A percentile compares a stretch with the other conserved stretches of the same genome.
Evolutionary conservation across 2,888 invertebrate species (phyloP).

Genomic region (Cryptophagus acutangulus): DNA sequence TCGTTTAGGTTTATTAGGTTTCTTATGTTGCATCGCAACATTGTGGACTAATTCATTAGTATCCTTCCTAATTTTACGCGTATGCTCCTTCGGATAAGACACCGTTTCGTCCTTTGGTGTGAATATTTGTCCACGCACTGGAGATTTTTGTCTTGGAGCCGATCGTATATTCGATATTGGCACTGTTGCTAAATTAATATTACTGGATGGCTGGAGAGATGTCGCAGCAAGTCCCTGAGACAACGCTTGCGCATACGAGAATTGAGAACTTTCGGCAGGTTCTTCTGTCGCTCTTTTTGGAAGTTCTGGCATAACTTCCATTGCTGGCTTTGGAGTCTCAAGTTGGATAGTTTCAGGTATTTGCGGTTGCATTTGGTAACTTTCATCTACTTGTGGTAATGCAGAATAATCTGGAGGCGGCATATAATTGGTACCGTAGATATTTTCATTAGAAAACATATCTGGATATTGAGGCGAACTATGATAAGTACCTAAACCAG

Average conservation of each 20-base stretch:
- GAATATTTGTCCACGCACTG: constrained; percentile 33
- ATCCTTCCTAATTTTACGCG: constrained; percentile 33
- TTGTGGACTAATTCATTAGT: constrained; percentile 28
- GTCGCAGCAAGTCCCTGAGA: constrained; percentile 56
- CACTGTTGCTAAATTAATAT: constrained; percentile 36
- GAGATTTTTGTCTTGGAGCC: constrained; percentile 38
- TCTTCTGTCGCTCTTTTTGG: neutral
- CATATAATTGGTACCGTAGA: constrained; percentile 8
- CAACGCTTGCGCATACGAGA: constrained; percentile 69
- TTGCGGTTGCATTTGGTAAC: constrained; percentile 3
- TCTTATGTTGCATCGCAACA: constrained; percentile 36
- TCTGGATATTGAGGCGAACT: constrained; percentile 21
- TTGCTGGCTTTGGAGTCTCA: too few species aligned
- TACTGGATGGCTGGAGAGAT: constrained; percentile 57
- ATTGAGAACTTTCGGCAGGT: constrained; percentile 35
- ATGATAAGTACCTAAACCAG: constrained; percentile 51
- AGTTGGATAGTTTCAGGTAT: neutral
- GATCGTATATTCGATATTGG: constrained; percentile 33
- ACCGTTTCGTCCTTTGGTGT: constrained; percentile 36
- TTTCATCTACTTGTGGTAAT: neutral
- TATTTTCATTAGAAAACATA: constrained; percentile 13
- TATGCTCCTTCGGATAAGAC: constrained; percentile 40
- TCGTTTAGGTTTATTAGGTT: constrained; percentile 34
- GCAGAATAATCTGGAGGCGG: too few species aligned
- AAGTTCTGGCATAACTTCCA: neutral